Conservation (phyloP, 2,797 vertebrate genomes). For the Tapera naevia region DNA sequence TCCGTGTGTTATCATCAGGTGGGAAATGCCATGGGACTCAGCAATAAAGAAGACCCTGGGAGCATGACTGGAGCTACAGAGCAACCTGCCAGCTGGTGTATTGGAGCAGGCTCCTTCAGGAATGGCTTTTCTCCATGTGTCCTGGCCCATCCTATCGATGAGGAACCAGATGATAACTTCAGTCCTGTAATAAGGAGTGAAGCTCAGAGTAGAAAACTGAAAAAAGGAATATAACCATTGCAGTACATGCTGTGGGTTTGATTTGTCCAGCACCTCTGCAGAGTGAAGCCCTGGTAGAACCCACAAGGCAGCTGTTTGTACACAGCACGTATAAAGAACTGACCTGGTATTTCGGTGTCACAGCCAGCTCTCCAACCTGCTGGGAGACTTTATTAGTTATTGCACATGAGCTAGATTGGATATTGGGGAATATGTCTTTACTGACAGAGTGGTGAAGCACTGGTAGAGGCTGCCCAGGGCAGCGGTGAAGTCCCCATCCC, state of each 20-base stretch:
- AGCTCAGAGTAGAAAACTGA: not conserved
- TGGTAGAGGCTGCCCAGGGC: too few species aligned
- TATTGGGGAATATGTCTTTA: too few species aligned
- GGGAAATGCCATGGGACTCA: not conserved
- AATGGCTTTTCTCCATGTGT: not conserved
- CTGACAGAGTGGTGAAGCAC: too few species aligned
- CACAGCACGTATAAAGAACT: too few species aligned
- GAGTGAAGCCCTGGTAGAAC: too few species aligned
- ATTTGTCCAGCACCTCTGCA: too few species aligned
- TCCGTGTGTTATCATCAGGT: not conserved
- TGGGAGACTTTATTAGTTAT: too few species aligned
- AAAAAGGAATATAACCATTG: not conserved
- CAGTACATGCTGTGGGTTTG: too few species aligned
- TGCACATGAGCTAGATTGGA: too few species aligned
- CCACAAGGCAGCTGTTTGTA: not conserved
- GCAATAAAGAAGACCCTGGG: rapidly evolving
- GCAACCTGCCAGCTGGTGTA: too few species aligned
- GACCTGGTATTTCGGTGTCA: not conserved
- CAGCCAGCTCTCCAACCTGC: too few species aligned
- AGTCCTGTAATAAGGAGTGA: not conserved
- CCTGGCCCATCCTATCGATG: not conserved
- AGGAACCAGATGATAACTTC: not conserved
- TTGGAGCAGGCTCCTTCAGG: not conserved
- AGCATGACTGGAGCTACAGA: not conserved
- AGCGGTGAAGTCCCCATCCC: too few species aligned